Evolutionary conservation across 92 coral and sea anemone species (phyloP).

Genomic region (Phenganax stokvisi): DNA sequence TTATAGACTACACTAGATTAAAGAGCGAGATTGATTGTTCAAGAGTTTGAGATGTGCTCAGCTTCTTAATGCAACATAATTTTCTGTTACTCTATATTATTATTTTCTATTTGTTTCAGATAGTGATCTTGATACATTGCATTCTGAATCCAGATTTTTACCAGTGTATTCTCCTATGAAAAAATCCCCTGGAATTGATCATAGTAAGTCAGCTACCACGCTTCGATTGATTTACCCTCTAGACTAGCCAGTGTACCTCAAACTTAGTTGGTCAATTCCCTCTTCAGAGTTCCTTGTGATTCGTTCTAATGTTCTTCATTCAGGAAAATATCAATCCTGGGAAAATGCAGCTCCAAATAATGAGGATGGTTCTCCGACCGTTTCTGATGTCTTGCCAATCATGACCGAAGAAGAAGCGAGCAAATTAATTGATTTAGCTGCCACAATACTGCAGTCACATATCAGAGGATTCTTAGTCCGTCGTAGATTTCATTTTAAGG

Average conservation of each 20-base stretch:
- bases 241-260: not conserved
- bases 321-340: constrained; percentile 11
- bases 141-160: constrained; percentile 54
- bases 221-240: not conserved
- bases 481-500: constrained; percentile 60
- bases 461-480: constrained; percentile 87
- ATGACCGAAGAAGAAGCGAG: constrained; percentile 95
- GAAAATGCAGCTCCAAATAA: not conserved
- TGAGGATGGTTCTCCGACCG: not conserved
- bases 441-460: constrained; percentile 78
- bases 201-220: not conserved
- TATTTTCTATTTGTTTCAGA: not conserved
- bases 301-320: not conserved
- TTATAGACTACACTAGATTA: too few species aligned
- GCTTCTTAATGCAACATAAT: not conserved
- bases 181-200: not conserved
- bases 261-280: too few species aligned
- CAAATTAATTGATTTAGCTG: constrained; percentile 75
- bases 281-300: not conserved
- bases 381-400: constrained; percentile 51
- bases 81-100: not conserved
- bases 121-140: constrained; percentile 46
- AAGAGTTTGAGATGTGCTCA: not conserved
- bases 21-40: not conserved
- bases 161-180: constrained; percentile 42